Evolutionary conservation across 53 echinoderm and acorn worm genomes (phyloP).

Genomic region (Apostichopus leukothele): DNA sequence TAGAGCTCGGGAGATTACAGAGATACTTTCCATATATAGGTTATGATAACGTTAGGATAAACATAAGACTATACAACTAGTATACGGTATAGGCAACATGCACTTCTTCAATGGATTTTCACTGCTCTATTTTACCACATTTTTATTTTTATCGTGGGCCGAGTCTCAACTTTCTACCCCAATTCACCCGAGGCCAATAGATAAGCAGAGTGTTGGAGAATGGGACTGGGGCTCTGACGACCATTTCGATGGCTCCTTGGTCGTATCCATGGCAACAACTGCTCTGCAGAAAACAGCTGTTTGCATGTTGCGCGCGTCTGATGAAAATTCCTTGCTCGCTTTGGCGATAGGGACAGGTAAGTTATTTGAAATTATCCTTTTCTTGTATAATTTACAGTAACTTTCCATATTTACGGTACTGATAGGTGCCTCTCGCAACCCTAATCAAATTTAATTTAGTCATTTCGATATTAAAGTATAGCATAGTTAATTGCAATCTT

Average conservation of each 20-base stretch:
- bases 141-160: background rate
- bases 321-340: constrained; percentile 11
- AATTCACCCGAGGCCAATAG: background rate
- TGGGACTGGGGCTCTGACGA: background rate
- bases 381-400: too few relatives aligned
- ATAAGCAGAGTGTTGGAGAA: background rate
- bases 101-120: background rate
- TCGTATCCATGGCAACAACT: constrained; percentile 23
- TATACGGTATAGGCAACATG: background rate
- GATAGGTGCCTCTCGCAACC: too few relatives aligned
- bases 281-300: constrained; percentile 2
- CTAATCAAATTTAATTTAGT: too few relatives aligned
- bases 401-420: too few relatives aligned
- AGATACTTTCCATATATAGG: background rate
- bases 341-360: constrained; percentile 20
- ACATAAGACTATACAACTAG: background rate
- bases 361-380: background rate
- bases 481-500: too few relatives aligned
- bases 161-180: background rate
- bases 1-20: background rate
- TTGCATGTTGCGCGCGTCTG: constrained; percentile 15
- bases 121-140: background rate
- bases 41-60: background rate
- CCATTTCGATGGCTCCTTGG: background rate
- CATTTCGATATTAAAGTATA: too few relatives aligned